phyloP scores from a whole-genome alignment of 2,888 invertebrate species.

The Cryptocephalus primarius region DNA sequence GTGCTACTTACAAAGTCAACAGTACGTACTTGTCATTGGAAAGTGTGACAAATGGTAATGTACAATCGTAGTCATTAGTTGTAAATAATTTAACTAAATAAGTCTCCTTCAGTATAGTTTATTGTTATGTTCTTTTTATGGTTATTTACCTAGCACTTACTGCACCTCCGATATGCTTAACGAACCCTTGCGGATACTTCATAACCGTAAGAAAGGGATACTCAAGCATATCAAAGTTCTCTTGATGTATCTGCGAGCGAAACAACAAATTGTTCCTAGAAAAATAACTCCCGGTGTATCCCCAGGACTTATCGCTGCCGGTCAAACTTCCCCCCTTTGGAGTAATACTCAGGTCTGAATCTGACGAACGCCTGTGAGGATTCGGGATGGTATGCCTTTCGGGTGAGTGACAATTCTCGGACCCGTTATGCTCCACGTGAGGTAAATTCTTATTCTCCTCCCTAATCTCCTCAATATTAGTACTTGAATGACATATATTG shows the following conservation, averaged over 20 bases:
- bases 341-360: constrained; percentile 86
- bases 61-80: too few species aligned
- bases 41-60: too few species aligned
- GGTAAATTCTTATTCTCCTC: constrained; percentile 49
- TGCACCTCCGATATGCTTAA: constrained; percentile 77
- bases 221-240: constrained; percentile 80
- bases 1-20: too few species aligned
- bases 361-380: constrained; percentile 72
- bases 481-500: constrained; percentile 28
- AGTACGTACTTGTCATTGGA: too few species aligned
- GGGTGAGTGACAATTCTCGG: not conserved
- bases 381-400: not conserved
- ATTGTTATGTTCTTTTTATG: too few species aligned
- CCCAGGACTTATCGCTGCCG: constrained; percentile 50
- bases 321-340: constrained; percentile 72
- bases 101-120: too few species aligned
- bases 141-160: constrained; percentile 51
- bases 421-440: not conserved
- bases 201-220: constrained; percentile 93
- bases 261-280: constrained; percentile 44
- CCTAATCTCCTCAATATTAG: constrained; percentile 18
- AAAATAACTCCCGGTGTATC: constrained; percentile 47
- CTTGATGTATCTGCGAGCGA: constrained; percentile 59
- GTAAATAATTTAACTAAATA: too few species aligned
- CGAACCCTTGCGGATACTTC: constrained; percentile 80